Base-by-base conservation (phyloP, 2,113 vertebrate species). In the Mormyrus iriodes region DNA sequence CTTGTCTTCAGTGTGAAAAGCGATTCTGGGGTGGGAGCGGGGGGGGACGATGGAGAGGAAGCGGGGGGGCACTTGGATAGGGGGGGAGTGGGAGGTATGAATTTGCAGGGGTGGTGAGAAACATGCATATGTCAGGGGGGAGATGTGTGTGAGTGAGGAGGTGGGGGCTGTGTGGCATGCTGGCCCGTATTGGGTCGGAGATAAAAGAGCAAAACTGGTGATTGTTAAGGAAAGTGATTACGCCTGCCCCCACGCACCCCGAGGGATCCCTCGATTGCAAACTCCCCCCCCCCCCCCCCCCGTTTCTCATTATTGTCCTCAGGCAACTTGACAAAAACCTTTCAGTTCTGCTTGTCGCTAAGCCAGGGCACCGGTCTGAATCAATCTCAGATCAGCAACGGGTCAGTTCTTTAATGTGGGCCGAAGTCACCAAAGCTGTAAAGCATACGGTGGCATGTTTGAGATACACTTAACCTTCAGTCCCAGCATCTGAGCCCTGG, bases 171-270 rank as follows among this genome's bases (percentile, higher is more conserved):
- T 93, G 92, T 89, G 91, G 93, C 91, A 90, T 93, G 94, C 93
- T 94, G 94, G 89, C 95, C 93, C 93, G 95, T 90, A 92, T 92
- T 87, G 89, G 92, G 90, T 91, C 83, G 86, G 90, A 27, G 2
- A 8, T 1, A 10, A 61, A 61, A n/a, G 53, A 24, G 53, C 19
- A 7, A 21, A 55, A 55, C 9, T 5, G 6, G 53, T 55, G 53
- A 55, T 55, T 24, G 19, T 55, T 55, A 55, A 55, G 53, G 53
- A 24, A 21, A 6, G 53, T 2, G 19, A 6, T 21, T 55, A n/a
- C n/a, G n/a, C 53, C 52, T 1, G 52, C 1, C 17, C 7, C 7
- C 0, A 9, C 0, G 48, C 10, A 9, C 48, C 7, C 48, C 10
- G 48, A 49, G 51, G 51, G 51, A 15, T 17, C 13, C 2, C 24